Conservation (phyloP, 2,113 vertebrate species). For the Apaloderma vittatum region DNA sequence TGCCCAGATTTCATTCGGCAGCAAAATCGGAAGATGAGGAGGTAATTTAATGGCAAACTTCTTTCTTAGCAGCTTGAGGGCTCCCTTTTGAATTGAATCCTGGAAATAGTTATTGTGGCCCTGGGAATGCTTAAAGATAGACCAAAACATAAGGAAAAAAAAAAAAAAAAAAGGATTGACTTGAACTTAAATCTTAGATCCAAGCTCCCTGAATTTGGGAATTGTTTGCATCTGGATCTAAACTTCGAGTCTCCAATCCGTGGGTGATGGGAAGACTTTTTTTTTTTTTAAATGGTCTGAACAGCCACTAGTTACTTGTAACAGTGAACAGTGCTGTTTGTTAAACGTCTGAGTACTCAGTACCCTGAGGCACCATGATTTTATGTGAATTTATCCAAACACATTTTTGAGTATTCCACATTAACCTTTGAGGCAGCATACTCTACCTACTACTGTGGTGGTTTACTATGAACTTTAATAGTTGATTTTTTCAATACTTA, state of each 20-base stretch:
- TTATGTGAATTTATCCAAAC: background rate
- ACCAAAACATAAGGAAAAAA: constrained; percentile 4
- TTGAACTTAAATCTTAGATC: background rate
- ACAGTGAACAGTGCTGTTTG: background rate
- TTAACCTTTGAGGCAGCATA: background rate
- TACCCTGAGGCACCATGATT: background rate
- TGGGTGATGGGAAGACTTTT: background rate
- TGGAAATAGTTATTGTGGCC: constrained; percentile 41
- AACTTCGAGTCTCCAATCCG: background rate
- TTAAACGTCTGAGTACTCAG: background rate
- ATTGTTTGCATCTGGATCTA: background rate
- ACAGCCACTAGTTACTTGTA: background rate
- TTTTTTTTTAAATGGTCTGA: background rate
- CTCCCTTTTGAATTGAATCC: constrained; percentile 46
- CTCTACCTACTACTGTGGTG: background rate
- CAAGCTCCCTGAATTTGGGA: constrained; percentile 27
- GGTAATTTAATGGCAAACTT: constrained; percentile 34
- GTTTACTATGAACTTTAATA: background rate
- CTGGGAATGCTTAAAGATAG: constrained; percentile 7
- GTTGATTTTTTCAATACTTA: background rate
- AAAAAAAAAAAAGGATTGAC: background rate
- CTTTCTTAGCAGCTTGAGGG: constrained; percentile 28
- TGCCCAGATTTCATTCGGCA: constrained; percentile 28
- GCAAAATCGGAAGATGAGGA: constrained; percentile 51
- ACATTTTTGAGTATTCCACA: background rate